Conservation (phyloP, 1,140 invertebrate species). For the Portunus trituberculatus region DNA sequence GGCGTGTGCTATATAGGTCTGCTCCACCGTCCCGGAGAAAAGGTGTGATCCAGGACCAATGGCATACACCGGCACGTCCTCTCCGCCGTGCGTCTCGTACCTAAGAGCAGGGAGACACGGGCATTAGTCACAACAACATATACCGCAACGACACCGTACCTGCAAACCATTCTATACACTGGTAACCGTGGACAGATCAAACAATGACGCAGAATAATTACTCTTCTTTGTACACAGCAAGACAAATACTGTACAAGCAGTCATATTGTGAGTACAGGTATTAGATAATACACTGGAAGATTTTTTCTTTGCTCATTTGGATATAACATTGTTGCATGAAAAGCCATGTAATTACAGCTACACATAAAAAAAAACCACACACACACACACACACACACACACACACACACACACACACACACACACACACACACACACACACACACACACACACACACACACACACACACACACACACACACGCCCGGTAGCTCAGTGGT, state of each 20-base stretch:
- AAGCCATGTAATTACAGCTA: too few relatives aligned
- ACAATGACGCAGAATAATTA: not conserved
- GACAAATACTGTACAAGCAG: too few relatives aligned
- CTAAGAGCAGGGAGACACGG: slow-evolving; percentile 17
- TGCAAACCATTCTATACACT: too few relatives aligned
- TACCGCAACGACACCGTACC: not conserved
- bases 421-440: not conserved
- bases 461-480: slow-evolving; percentile 55
- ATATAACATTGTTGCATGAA: too few relatives aligned
- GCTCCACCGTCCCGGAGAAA: slow-evolving; percentile 81
- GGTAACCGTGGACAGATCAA: not conserved
- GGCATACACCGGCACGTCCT: slow-evolving; percentile 93
- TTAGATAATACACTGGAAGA: too few relatives aligned
- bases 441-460: slow-evolving; percentile 30
- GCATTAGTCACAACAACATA: not conserved
- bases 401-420: not conserved
- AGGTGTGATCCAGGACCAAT: slow-evolving; percentile 81
- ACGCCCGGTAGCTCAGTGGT: too few relatives aligned
- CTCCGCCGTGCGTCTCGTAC: slow-evolving; percentile 90
- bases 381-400: not conserved
- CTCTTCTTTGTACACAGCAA: too few relatives aligned
- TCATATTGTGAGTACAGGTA: too few relatives aligned
- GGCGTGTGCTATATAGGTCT: slow-evolving; percentile 81
- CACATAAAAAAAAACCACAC: too few relatives aligned
- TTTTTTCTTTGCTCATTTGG: too few relatives aligned